phyloP scores from a whole-genome alignment of 1,140 invertebrate genomes.

The Micrasema longulum region DNA sequence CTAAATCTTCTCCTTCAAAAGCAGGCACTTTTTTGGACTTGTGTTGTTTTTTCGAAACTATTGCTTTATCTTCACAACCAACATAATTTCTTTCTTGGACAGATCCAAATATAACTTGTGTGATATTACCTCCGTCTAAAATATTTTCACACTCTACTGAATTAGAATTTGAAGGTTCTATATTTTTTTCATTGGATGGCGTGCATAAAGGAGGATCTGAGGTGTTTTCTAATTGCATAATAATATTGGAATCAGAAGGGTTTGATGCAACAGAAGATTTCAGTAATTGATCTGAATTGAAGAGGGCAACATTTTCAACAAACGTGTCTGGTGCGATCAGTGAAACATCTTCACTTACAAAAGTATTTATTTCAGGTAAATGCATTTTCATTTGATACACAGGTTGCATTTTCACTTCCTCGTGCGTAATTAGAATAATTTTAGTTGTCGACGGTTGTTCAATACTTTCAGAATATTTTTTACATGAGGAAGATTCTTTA shows the following conservation, averaged over 20 bases:
- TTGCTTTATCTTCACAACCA: constrained; percentile 41
- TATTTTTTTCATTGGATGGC: no score
- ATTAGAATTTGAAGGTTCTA: no score
- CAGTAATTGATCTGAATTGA: not conserved
- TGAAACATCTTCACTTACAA: not conserved
- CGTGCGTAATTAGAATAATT: constrained; percentile 75
- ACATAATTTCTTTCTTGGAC: constrained; percentile 61
- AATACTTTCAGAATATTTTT: constrained; percentile 42
- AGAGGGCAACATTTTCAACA: not conserved
- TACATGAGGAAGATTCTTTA: not conserved
- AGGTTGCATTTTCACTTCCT: constrained; percentile 74
- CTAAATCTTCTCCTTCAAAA: constrained; percentile 46
- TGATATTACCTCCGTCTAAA: not conserved
- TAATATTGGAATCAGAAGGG: not conserved
- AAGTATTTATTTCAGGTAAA: constrained; percentile 51
- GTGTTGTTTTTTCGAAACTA: constrained; percentile 45
- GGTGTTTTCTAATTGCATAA: not conserved
- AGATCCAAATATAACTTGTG: constrained; percentile 64
- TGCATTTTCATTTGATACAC: constrained; percentile 74
- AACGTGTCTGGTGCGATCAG: not conserved
- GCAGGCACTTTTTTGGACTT: constrained; percentile 51
- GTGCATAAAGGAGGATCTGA: not conserved
- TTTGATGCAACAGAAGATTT: no score
- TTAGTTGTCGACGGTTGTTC: constrained; percentile 68
- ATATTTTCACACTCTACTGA: not conserved